Evolutionary conservation across 2,888 invertebrate genomes (phyloP), one percentile per base, ranked within the genome.

Genomic region (Muscina levida): DNA sequence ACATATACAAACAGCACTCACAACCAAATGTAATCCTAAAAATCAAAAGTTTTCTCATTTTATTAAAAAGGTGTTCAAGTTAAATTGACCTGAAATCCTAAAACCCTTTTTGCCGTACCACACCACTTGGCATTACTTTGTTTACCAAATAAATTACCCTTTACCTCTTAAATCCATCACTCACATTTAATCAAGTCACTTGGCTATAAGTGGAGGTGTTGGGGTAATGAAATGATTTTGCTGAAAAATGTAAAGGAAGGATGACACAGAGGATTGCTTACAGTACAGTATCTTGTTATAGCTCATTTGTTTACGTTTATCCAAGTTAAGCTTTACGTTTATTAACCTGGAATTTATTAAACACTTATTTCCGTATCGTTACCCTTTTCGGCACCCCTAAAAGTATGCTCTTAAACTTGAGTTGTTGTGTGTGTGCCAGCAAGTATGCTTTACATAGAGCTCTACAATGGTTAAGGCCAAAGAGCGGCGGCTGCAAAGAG

Each of bases 321-420:
- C 48, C 22, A 8, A 48, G 51, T 79, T 74, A 74, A 79, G 53
- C 53, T 22, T 22, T 24, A 53, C 24, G 53, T 81, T 72, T 81
- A 77, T 77, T 81, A 81, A 77, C 71, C 77, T 71, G 74, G 57
- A 81, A 80, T 81, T 77, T 81, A 81, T 81, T 81, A 77, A 81
- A 75, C 67, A 72, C 74, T 77, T 81, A 81, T 72, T 77, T 81
- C 71, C 74, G 74, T 72, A 77, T 80, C 77, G 72, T 81, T 81
- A 75, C 39, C 74, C 77, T 3, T 31, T 31, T 8, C 77, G 57
- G 72, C 39, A 19, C 74, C 62, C 59, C 77, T 62, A 42, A 39
- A 62, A 62, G 62, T 62, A 62, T 62, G 42, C 62, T 62, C 13
- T 62, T 62, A 13, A 42, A 62, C 19, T 62, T 62, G 11, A 42